These are phyloP conservation scores for Chloroceryle inda DNA, from an alignment of 2,797 vertebrate genomes.

Conservation along the genomic window DNA sequence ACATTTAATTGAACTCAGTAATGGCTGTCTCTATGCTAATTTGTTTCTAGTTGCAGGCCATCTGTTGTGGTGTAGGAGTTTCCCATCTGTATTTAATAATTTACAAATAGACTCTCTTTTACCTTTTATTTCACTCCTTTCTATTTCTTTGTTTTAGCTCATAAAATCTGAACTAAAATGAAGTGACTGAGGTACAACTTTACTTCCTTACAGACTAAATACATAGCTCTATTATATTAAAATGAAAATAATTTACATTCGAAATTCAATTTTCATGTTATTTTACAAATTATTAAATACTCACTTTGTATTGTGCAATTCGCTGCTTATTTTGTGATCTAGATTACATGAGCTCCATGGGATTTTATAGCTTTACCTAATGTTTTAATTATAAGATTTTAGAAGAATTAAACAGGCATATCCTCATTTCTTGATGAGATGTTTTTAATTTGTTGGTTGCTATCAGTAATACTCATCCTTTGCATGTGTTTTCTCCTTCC, in stretches of 20 bases:
- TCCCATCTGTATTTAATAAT: slow-evolving; percentile 61
- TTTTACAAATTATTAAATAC: slow-evolving; percentile 12
- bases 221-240: background rate
- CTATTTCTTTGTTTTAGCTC: background rate
- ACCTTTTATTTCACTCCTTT: slow-evolving; percentile 1
- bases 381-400: background rate
- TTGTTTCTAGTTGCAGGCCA: slow-evolving; percentile 46
- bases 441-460: background rate
- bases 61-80: slow-evolving; percentile 42
- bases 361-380: background rate
- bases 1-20: slow-evolving; percentile 56
- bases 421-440: background rate
- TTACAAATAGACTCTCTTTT: slow-evolving; percentile 29
- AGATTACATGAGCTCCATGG: background rate
- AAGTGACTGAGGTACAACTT: background rate
- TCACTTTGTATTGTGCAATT: background rate
- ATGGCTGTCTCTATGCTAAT: slow-evolving; percentile 43
- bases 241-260: background rate
- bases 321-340: background rate
- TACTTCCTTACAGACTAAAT: background rate
- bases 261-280: background rate
- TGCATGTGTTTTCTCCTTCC: background rate
- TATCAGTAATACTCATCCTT: background rate
- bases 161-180: background rate
- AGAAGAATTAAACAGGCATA: background rate